Evolutionary conservation across 2,888 invertebrate genomes (phyloP), one percentile per base, ranked within the genome.

Genomic region (Flexamia atlantica): DNA sequence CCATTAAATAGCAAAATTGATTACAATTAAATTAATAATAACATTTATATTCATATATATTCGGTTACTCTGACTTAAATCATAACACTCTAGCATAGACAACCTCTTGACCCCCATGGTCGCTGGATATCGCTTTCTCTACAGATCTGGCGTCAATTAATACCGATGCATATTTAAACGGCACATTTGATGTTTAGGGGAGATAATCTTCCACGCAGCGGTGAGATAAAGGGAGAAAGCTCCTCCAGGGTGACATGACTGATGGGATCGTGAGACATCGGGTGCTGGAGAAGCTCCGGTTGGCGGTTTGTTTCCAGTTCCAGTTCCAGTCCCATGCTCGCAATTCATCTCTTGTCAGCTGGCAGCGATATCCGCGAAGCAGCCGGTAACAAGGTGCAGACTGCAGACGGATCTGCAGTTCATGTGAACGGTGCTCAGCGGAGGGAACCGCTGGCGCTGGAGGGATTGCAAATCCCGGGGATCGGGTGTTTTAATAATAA

Each of bases 141-240:
- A 23, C 53, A 5, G 10, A 46, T 2, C 46, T 46, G 53, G 20
- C 23, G 14, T 14, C 7, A 23, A 64, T 23, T 53, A 23, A 30
- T 30, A 28, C 28, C 64, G 14, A 64, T 64, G 12, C 64, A 64
- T 64, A 9, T 64, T 17, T 53, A 53, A 53, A 53, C 30, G 28
- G 64, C 30, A 30, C 28, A 64, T 25, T 64, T 64, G 28, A 64
- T 64, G 28, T 28, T 64, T 9, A 53, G 1, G 28, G 2, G 30
- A 64, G 64, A 64, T 64, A 64, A 64, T 64, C 12, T 64, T 64
- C 12, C 64, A 64, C 28, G 53, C 53, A 14, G 64, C 64, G 64
- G 64, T 64, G 28, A 30, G 64, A 64, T 30, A 30, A 64, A 23
- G 64, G 64, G 64, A 30, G 64, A 64, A 14, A 64, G 64, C 57